phyloP scores from a whole-genome alignment of 2,888 invertebrate genomes.

The Latrodectus hesperus region DNA sequence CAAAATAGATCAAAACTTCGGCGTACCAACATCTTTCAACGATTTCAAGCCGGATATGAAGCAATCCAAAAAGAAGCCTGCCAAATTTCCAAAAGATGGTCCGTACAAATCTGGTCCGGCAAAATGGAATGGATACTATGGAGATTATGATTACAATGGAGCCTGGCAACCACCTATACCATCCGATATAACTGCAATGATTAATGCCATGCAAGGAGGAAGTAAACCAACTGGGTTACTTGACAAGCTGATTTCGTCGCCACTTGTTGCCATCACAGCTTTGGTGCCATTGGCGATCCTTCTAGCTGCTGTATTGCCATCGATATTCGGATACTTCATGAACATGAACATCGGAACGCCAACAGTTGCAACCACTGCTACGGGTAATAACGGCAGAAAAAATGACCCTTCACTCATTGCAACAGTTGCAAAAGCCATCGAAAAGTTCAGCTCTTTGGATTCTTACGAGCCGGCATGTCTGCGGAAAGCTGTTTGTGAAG shows the following conservation, averaged over 20 bases:
- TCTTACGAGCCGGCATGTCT: conserved; percentile 1
- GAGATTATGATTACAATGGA: conserved; percentile 10
- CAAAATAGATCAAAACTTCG: conserved; percentile 16
- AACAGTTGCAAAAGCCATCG: conserved; percentile 35
- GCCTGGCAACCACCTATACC: conserved; percentile 37
- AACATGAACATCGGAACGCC: neutral
- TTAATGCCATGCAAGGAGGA: conserved; percentile 28
- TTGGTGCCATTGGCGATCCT: conserved; percentile 32
- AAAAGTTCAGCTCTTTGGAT: conserved; percentile 5
- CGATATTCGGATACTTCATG: conserved; percentile 14
- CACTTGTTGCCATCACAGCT: conserved; percentile 23
- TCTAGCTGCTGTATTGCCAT: conserved; percentile 48
- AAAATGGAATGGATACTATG: conserved; percentile 48
- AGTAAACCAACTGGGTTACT: conserved; percentile 30
- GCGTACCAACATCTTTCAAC: conserved; percentile 45
- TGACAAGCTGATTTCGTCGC: conserved; percentile 38
- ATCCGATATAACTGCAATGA: conserved; percentile 22
- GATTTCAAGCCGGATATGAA: conserved; percentile 41
- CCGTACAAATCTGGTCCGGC: neutral
- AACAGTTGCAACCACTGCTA: conserved; percentile 26
- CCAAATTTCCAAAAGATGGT: conserved; percentile 12
- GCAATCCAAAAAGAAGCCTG: conserved; percentile 7
- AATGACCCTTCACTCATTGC: conserved; percentile 23
- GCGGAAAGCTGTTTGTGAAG: conserved; percentile 45
- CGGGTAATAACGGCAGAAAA: conserved; percentile 5